A percentile compares a stretch with the other conserved stretches of the same genome.
phyloP scores from a whole-genome alignment of 2,113 vertebrate genomes.

The Loxodonta africana region DNA sequence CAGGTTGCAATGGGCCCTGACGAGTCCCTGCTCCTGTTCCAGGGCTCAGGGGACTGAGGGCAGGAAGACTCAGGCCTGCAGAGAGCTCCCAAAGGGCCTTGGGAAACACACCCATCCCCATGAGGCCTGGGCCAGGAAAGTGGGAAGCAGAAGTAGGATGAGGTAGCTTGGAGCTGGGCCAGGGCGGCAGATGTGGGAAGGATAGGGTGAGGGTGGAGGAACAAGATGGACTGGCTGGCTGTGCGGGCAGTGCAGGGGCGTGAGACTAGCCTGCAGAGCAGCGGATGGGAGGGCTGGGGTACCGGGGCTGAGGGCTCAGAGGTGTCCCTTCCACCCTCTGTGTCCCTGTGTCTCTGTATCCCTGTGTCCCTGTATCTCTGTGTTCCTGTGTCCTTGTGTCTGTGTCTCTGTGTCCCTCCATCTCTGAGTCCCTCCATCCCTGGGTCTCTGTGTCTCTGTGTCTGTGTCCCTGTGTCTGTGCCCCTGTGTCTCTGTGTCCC shows the following conservation, averaged over 20 bases:
- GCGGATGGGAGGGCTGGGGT: neutral
- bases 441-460: too few relatives aligned
- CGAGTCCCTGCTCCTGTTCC: neutral
- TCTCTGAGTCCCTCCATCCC: too few relatives aligned
- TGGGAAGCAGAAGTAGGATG: neutral
- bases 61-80: too few relatives aligned
- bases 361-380: too few relatives aligned
- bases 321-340: neutral
- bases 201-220: fast-evolving
- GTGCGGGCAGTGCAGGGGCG: neutral
- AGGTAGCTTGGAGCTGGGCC: fast-evolving
- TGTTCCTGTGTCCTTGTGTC: too few relatives aligned
- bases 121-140: neutral
- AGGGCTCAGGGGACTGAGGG: neutral
- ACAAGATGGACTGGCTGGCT: neutral
- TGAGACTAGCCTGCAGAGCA: neutral
- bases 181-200: neutral
- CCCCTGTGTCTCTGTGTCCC: too few relatives aligned
- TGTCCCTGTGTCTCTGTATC: too few relatives aligned
- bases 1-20: too few relatives aligned
- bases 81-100: too few relatives aligned
- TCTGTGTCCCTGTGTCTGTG: too few relatives aligned
- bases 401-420: too few relatives aligned
- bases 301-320: neutral
- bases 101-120: neutral